These are phyloP conservation scores for Zootoca vivipara DNA, from an alignment of 2,113 vertebrate species.

Conservation along the genomic window DNA sequence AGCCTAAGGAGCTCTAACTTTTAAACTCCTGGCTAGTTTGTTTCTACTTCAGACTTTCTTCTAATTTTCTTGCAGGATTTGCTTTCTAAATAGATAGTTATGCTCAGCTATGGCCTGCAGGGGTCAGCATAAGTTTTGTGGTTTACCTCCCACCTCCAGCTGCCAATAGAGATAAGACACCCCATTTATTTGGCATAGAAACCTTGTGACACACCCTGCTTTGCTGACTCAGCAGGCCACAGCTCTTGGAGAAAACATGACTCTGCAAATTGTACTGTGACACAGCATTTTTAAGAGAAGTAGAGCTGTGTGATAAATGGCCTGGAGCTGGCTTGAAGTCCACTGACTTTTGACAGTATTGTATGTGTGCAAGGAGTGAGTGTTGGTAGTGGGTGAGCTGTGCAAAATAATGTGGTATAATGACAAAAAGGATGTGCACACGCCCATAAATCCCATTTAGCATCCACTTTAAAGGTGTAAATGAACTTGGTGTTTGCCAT, in stretches of 20 bases:
- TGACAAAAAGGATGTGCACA: background rate
- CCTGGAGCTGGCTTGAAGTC: background rate
- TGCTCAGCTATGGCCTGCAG: background rate
- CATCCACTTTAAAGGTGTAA: background rate
- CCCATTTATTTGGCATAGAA: background rate
- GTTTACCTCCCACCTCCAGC: background rate
- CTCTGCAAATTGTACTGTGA: background rate
- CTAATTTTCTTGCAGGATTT: background rate
- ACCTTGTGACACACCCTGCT: background rate
- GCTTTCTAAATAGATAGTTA: background rate
- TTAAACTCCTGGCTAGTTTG: background rate
- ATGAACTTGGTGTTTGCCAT: background rate
- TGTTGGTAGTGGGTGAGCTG: too few species aligned
- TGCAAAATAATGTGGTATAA: background rate
- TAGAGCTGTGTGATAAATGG: background rate
- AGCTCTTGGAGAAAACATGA: slow-evolving; percentile 13
- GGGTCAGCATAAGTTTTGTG: background rate
- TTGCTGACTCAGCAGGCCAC: slow-evolving; percentile 7
- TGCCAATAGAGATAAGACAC: background rate
- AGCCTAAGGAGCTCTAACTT: background rate
- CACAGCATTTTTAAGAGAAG: background rate
- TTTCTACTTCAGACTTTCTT: background rate
- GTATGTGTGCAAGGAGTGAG: too few species aligned
- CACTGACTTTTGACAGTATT: background rate
- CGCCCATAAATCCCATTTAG: background rate